Evolutionary conservation across 2,888 invertebrate genomes (phyloP).

Genomic region (Chouioia cunea): DNA sequence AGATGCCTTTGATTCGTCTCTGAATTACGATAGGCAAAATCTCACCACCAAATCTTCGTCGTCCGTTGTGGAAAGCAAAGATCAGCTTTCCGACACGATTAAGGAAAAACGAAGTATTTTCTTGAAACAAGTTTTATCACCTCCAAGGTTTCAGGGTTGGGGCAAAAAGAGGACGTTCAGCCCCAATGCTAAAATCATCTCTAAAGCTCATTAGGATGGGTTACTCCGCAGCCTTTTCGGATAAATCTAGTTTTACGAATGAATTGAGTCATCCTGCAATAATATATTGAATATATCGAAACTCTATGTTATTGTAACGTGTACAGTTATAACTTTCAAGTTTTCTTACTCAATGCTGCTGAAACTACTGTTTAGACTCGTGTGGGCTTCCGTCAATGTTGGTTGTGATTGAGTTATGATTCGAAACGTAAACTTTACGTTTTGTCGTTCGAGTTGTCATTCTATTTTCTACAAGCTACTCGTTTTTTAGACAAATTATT

Average conservation of each 20-base stretch:
- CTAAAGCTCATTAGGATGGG: constrained; percentile 51
- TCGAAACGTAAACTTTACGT: constrained; percentile 17
- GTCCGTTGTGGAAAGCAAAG: constrained; percentile 48
- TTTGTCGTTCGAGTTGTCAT: constrained; percentile 13
- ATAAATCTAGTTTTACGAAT: background rate
- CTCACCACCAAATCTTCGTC: constrained; percentile 49
- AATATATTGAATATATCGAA: background rate
- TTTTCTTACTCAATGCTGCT: no score
- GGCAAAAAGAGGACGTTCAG: constrained; percentile 59
- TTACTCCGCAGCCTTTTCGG: background rate
- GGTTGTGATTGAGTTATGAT: constrained; percentile 36
- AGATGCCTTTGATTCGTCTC: constrained; percentile 48
- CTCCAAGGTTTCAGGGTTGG: constrained; percentile 71
- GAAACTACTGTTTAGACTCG: background rate
- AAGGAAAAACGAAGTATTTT: constrained; percentile 72
- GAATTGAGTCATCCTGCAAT: background rate
- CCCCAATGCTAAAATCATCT: constrained; percentile 55
- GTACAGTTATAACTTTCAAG: no score
- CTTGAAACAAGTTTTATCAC: constrained; percentile 73
- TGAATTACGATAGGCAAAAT: constrained; percentile 60
- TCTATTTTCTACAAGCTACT: constrained; percentile 3
- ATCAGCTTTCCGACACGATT: constrained; percentile 58
- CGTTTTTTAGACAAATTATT: constrained; percentile 9
- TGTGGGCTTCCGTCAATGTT: constrained; percentile 38
- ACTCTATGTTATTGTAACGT: no score